Evolutionary conservation across 2,888 invertebrate genomes (phyloP).

Genomic region (Kuschelorhynchus macadamiae): DNA sequence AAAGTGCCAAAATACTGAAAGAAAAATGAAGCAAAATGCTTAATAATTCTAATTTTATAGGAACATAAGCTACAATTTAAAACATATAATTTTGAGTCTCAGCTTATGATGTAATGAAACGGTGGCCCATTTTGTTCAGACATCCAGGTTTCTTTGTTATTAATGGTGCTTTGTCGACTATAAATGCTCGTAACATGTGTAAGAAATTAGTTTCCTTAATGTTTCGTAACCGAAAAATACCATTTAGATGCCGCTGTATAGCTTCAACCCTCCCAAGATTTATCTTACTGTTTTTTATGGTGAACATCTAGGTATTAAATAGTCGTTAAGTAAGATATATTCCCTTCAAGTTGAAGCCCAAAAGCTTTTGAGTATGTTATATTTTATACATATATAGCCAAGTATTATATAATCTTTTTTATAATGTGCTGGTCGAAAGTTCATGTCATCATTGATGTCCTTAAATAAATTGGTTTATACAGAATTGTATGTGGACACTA

Average conservation of each 20-base stretch:
- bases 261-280: constrained; percentile 28
- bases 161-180: constrained; percentile 53
- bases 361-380: constrained; percentile 9
- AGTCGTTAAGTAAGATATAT: constrained; percentile 26
- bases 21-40: not conserved
- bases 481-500: too few relatives aligned
- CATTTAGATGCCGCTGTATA: constrained; percentile 35
- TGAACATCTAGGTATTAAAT: constrained; percentile 32
- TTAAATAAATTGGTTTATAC: too few relatives aligned
- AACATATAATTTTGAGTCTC: constrained; percentile 48
- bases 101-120: constrained; percentile 53
- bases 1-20: too few relatives aligned
- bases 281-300: constrained; percentile 42
- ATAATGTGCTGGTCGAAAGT: not conserved
- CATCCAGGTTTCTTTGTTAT: constrained; percentile 52
- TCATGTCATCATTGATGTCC: too few relatives aligned
- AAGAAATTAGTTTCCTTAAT: constrained; percentile 56
- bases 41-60: constrained; percentile 44
- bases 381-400: constrained; percentile 9
- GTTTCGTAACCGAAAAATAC: constrained; percentile 52
- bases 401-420: too few relatives aligned
- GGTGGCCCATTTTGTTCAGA: constrained; percentile 51
- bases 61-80: constrained; percentile 45
- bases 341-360: constrained; percentile 6
- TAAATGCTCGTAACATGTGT: constrained; percentile 55